phyloP scores from a whole-genome alignment of 2,797 vertebrate genomes.

The Danio aesculapii region DNA sequence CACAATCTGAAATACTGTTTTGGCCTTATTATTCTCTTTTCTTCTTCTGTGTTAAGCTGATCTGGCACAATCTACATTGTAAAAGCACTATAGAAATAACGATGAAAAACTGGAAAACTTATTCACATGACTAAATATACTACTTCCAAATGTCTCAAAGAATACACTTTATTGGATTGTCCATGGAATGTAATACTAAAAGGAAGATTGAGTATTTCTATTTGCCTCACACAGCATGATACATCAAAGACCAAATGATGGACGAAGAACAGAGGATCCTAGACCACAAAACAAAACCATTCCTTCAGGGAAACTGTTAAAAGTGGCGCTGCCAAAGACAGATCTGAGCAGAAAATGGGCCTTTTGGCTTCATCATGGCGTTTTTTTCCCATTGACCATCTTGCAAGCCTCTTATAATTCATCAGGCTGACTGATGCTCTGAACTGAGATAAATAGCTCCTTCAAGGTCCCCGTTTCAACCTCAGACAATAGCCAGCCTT shows the following conservation, averaged over 20 bases:
- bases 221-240: background rate
- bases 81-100: too few species aligned
- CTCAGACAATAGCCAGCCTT: slow-evolving; percentile 39
- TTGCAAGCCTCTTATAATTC: slow-evolving; percentile 29
- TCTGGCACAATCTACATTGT: too few species aligned
- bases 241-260: background rate
- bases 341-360: slow-evolving; percentile 15
- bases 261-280: background rate
- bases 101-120: too few species aligned
- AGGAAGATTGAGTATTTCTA: background rate
- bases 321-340: background rate
- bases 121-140: background rate
- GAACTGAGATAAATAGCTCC: slow-evolving; percentile 42
- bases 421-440: slow-evolving; percentile 37
- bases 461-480: slow-evolving; percentile 33
- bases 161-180: background rate
- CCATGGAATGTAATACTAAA: background rate
- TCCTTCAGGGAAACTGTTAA: background rate
- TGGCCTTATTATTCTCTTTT: too few species aligned
- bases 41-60: too few species aligned
- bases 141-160: background rate
- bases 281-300: slow-evolving; percentile 3
- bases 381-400: background rate
- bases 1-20: too few species aligned
- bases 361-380: background rate